Percentiles rank a stretch among this genome's conserved stretches.
phyloP scores from a whole-genome alignment of 2,888 invertebrate genomes.

The Stomorhina lunata region DNA sequence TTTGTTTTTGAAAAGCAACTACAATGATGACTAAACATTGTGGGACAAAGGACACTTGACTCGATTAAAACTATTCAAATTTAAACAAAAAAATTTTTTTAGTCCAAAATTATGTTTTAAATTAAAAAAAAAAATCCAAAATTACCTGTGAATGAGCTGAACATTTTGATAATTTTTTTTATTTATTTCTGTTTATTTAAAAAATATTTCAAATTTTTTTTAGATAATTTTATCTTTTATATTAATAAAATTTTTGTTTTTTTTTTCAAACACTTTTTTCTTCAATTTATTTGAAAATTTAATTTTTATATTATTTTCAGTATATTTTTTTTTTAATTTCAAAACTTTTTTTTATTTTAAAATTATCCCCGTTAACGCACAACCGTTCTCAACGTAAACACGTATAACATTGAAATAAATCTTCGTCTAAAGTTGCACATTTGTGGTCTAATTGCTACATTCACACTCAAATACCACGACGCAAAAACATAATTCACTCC shows the following conservation, averaged over 20 bases:
- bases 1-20: background rate
- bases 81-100: background rate
- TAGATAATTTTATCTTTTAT: background rate
- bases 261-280: conserved; percentile 33
- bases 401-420: conserved; percentile 69
- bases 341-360: conserved; percentile 8
- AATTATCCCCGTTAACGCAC: conserved; percentile 70
- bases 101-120: background rate
- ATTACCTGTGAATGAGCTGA: conserved; percentile 80
- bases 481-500: conserved; percentile 18
- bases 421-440: conserved; percentile 23
- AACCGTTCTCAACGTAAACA: conserved; percentile 73
- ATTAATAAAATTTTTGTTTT: conserved; percentile 33
- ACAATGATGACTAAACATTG: too few species aligned
- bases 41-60: too few species aligned
- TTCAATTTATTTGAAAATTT: conserved; percentile 30
- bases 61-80: too few species aligned
- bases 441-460: conserved; percentile 32
- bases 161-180: conserved; percentile 71
- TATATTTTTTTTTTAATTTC: conserved; percentile 25
- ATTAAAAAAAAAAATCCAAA: background rate
- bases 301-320: conserved; percentile 9
- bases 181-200: conserved; percentile 37
- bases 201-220: conserved; percentile 4
- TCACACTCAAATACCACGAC: conserved; percentile 13